Conservation (phyloP, 2,888 invertebrate species). For the Thysanoteuthis rhombus region DNA sequence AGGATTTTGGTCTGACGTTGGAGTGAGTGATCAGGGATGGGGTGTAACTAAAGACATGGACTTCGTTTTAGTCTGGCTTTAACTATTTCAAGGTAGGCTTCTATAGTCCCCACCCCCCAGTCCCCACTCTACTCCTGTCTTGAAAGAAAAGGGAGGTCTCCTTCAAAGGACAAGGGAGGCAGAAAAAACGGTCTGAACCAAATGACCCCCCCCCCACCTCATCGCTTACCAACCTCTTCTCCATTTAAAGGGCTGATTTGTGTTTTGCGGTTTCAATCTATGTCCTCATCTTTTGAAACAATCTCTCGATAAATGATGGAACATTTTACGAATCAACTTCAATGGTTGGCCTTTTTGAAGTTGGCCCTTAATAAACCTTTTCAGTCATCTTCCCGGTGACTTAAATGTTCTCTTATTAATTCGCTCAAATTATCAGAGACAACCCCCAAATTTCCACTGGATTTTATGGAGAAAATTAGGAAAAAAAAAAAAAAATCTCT, state of each 20-base stretch:
- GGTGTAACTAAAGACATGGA: not conserved
- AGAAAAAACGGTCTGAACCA: not conserved
- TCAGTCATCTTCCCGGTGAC: not conserved
- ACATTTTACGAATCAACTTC: not conserved
- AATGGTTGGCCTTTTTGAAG: not conserved
- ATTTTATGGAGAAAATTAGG: no score
- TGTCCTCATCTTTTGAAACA: not conserved
- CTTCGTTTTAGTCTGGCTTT: not conserved
- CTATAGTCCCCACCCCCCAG: not conserved
- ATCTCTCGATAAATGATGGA: not conserved
- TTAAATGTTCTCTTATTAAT: not conserved
- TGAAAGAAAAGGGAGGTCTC: not conserved
- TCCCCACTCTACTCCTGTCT: not conserved
- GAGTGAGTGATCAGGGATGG: not conserved
- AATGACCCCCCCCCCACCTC: not conserved
- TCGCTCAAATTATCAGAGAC: not conserved
- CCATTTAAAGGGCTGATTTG: not conserved
- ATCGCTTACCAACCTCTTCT: not conserved
- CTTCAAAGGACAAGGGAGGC: not conserved
- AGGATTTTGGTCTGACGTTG: not conserved
- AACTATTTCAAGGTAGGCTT: not conserved
- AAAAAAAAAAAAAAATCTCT: no score
- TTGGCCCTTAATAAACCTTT: not conserved
- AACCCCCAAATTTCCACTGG: not conserved
- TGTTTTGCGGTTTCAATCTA: not conserved